Base-by-base conservation (phyloP, 2,797 vertebrate species). In the Miichthys miiuy region DNA sequence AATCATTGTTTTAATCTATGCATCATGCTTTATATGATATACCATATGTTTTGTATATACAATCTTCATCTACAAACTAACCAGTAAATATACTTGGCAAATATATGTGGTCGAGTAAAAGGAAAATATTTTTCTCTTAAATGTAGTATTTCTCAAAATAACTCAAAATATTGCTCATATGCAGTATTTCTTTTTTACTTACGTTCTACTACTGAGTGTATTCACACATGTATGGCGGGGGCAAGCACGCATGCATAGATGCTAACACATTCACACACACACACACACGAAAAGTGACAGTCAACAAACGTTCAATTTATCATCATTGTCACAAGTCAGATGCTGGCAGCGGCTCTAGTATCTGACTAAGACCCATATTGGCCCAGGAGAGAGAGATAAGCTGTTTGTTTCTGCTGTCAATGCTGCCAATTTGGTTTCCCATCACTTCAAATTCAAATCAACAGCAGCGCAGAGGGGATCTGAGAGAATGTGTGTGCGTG, bases 401-500 rank as follows among this genome's bases (percentile, higher is more conserved):
- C 91, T 93, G 92, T 94, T 94, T 92, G 92, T 94, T 93, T 93
- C 90, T 92, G 91, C 87, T 92, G 92, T 93, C 93, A 93, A 93
- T 93, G 92, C 87, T 93, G 92, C 92, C 92, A 93, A 92, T 92
- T 92, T 94, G 87, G 90, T 91, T 92, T 91, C 89, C 90, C 89
- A 93, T 93, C 92, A 92, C 90, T 92, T 92, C 91, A 93, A 92
- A 93, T 94, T 93, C 91, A 93, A 92, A 93, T 93, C 91, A 93
- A 93, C 93, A 91, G 91, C 87, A 88, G 88, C 70, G 69, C 89
- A 90, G 89, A 88, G 84, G 86, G 89, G 90, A 91, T 92, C 91
- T 92, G 77, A 91, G 87, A 85, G 83, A 87, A 83, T 60, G 84
- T 77, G 71, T 69, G 81, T 76, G 60, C 52, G 72, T 30, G 70